phyloP scores from a whole-genome alignment of 2,888 invertebrate species.

The Ophion obscuratus region DNA sequence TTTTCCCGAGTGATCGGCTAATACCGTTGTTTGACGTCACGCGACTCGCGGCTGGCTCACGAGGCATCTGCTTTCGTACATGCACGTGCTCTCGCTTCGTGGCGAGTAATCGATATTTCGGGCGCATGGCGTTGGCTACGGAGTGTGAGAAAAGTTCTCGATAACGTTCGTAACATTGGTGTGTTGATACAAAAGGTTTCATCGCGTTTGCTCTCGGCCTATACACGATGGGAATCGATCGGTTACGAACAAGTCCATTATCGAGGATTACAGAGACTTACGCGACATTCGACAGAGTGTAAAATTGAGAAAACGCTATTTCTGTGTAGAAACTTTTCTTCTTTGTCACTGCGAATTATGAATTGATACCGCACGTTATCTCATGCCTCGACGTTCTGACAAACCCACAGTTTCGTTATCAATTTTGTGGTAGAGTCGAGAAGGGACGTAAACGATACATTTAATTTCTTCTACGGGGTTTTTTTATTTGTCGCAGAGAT shows the following conservation, averaged over 20 bases:
- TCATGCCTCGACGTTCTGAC: no score
- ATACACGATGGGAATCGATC: background rate
- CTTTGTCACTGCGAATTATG: no score
- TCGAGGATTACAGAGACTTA: no score
- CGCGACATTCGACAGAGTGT: no score
- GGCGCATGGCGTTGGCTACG: background rate
- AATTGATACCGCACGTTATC: no score
- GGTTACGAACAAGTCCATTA: background rate
- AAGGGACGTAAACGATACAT: no score
- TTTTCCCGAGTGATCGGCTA: slow-evolving; percentile 15
- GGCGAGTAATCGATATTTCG: slow-evolving; percentile 1
- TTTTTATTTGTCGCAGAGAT: no score
- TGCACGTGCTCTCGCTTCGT: background rate
- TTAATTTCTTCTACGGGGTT: no score
- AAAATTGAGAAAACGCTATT: no score
- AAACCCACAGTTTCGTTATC: no score
- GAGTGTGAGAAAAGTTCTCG: background rate
- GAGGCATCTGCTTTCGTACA: background rate
- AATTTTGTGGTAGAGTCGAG: no score
- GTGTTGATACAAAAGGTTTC: background rate
- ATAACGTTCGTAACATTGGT: background rate
- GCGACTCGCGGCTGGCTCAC: background rate
- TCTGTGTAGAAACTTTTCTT: no score
- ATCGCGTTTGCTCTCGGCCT: background rate
- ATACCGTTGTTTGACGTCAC: background rate